A percentile compares a stretch with the other conserved stretches of the same genome.
These are phyloP conservation scores for Physella acuta DNA, from an alignment of 1,140 invertebrate genomes.

Conservation along the genomic window DNA sequence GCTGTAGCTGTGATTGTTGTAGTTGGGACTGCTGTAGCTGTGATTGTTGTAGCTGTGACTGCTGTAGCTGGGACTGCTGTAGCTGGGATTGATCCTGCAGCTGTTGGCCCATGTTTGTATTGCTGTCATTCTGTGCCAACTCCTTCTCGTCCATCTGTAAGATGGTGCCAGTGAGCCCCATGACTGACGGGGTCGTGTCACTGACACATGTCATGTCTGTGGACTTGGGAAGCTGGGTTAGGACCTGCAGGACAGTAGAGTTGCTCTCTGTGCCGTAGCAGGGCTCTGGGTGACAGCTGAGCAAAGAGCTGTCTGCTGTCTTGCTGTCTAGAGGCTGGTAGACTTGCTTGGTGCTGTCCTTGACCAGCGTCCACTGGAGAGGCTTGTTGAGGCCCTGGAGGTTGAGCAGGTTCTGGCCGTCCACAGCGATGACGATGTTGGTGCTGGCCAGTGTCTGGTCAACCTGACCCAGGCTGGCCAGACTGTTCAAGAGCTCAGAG, in stretches of 20 bases:
- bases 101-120: no score
- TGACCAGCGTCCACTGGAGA: slow-evolving; percentile 10
- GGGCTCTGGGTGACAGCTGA: neutral
- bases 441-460: neutral
- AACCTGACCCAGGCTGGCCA: neutral
- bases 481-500: neutral
- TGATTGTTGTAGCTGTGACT: no score
- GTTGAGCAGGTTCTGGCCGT: neutral
- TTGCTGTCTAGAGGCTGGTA: neutral
- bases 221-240: no score
- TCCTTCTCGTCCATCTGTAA: neutral
- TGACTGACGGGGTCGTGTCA: no score
- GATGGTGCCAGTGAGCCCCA: no score
- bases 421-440: neutral
- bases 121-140: no score
- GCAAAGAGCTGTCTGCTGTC: neutral
- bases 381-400: slow-evolving; percentile 9
- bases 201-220: no score
- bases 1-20: no score
- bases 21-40: no score
- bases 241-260: neutral
- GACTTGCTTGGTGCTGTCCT: neutral
- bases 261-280: neutral
- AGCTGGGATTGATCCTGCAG: slow-evolving; percentile 4
- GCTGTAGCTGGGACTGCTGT: no score